Evolutionary conservation across 2,888 invertebrate genomes (phyloP).

Genomic region (Aphidius colemani): DNA sequence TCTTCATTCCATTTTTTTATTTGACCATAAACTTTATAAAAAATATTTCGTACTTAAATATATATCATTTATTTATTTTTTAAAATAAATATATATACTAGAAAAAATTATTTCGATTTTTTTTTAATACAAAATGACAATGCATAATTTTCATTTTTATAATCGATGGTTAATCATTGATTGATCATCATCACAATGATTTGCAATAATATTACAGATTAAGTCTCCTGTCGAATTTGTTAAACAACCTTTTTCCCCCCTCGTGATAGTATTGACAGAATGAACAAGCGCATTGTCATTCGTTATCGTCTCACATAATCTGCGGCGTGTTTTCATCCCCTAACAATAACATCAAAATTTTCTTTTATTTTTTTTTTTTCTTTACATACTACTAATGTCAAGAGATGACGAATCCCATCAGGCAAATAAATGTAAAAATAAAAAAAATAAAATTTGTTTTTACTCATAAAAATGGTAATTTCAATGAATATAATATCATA

Average conservation of each 20-base stretch:
- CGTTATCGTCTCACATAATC: neutral
- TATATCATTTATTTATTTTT: slow-evolving; percentile 2
- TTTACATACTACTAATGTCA: no score
- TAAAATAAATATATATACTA: neutral
- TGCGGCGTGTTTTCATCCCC: neutral
- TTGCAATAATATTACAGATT: slow-evolving; percentile 4
- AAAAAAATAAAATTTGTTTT: no score
- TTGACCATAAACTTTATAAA: neutral
- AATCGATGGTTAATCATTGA: slow-evolving; percentile 11
- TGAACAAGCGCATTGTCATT: neutral
- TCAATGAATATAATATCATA: no score
- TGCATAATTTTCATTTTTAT: no score
- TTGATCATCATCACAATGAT: slow-evolving; percentile 13
- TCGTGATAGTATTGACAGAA: neutral
- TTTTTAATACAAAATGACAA: no score
- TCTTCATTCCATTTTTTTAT: neutral
- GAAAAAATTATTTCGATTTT: no score
- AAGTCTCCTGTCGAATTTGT: neutral
- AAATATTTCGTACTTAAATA: neutral
- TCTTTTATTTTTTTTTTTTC: no score
- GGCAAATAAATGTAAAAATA: no score
- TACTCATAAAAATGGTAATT: no score
- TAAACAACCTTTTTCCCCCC: neutral
- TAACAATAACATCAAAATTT: neutral
- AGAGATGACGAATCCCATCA: no score